These are phyloP conservation scores for Lepeophtheirus salmonis DNA, from an alignment of 1,140 invertebrate genomes.

Conservation along the genomic window DNA sequence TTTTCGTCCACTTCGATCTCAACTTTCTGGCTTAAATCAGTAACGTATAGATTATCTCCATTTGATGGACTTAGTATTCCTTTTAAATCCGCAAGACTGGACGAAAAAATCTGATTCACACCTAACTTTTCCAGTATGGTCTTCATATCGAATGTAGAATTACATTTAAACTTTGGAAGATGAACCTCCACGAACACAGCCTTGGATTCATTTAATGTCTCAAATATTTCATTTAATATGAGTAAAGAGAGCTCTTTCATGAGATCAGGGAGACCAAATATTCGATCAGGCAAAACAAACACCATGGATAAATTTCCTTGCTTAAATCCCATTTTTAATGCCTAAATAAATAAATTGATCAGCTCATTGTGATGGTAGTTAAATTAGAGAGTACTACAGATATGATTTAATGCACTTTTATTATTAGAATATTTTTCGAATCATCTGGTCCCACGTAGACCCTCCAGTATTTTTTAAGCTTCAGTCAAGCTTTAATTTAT, in stretches of 20 bases:
- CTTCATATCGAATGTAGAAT: not conserved
- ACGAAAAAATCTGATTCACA: not conserved
- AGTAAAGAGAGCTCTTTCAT: not conserved
- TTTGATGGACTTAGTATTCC: not conserved
- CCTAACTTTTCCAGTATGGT: not conserved
- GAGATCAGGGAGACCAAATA: not conserved
- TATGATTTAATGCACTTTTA: no score
- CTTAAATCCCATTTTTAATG: not conserved
- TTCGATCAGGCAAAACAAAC: not conserved
- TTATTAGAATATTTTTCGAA: no score
- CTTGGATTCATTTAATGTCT: not conserved
- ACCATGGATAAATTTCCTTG: not conserved
- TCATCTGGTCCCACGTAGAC: no score
- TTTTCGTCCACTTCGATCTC: not conserved
- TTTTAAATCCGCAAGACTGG: not conserved
- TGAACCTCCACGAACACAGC: not conserved
- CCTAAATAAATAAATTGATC: no score
- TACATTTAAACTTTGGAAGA: not conserved
- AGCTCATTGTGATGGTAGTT: no score
- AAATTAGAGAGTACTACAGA: no score
- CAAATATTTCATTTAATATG: not conserved
- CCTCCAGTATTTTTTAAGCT: no score
- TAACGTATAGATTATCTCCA: not conserved
- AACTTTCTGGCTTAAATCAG: not conserved
- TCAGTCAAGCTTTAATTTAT: no score